These are phyloP conservation scores for Tuberolachnus salignus DNA, from an alignment of 2,888 invertebrate species.

Conservation along the genomic window DNA sequence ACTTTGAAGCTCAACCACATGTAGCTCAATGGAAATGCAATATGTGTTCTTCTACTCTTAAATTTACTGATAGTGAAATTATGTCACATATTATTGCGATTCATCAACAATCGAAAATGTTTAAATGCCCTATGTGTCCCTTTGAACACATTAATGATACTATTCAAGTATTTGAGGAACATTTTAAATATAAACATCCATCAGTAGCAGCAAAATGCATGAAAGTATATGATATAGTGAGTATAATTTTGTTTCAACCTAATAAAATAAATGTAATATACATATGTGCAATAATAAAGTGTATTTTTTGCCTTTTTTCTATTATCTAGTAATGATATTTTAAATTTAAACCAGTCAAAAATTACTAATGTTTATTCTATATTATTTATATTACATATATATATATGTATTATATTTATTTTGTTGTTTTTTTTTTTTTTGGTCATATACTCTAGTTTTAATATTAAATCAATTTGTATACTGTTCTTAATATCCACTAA, in stretches of 20 bases:
- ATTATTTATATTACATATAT: too few relatives aligned
- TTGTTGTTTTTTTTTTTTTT: too few relatives aligned
- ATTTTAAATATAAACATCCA: constrained; percentile 45
- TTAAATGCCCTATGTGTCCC: constrained; percentile 55
- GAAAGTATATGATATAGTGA: constrained; percentile 49
- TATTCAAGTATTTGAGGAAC: constrained; percentile 36
- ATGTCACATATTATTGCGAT: constrained; percentile 46
- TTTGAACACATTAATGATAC: constrained; percentile 41
- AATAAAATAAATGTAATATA: too few relatives aligned
- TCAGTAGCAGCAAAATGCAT: constrained; percentile 42
- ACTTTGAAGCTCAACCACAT: constrained; percentile 1
- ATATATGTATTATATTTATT: too few relatives aligned
- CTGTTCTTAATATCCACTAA: too few relatives aligned
- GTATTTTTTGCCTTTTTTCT: too few relatives aligned
- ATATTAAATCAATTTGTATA: too few relatives aligned
- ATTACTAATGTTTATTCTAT: too few relatives aligned
- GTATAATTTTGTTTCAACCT: neutral
- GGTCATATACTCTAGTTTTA: too few relatives aligned
- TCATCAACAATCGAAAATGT: constrained; percentile 42
- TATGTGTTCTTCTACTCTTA: constrained; percentile 39
- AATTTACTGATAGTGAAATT: constrained; percentile 40
- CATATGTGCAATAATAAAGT: too few relatives aligned
- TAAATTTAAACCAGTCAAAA: too few relatives aligned
- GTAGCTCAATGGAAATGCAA: constrained; percentile 53
- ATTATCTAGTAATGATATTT: too few relatives aligned